Evolutionary conservation across 2,113 vertebrate species (phyloP), one percentile per base, ranked within the genome.

Genomic region (Trichechus manatus): DNA sequence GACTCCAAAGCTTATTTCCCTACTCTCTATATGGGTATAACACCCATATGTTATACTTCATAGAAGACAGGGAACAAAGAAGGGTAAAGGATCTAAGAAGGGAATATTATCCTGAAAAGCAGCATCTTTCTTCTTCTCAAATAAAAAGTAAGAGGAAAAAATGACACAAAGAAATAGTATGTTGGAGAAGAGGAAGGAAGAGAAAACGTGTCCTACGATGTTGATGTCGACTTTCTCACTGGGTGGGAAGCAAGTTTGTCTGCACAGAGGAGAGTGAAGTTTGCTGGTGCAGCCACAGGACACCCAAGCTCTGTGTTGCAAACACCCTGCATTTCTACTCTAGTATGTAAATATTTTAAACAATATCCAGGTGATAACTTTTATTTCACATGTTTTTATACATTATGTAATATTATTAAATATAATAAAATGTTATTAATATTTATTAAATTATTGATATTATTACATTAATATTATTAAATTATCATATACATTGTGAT

Each of bases 211-310:
- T 29, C 14, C 50, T 61, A 0, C 4, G 47, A 68, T 13, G 7
- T 0, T 25, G 4, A 56, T 36, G 17, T 1, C 64, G 74, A 66
- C 8, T 8, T 75, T 36, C 9, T 4, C 9, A 59, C 31, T 36
- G 50, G 84, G 27, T 56, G 25, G 31, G 1, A 61, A 80, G 14
- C 3, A 5, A 22, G 1, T 56, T 56, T 56, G 11, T 4, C 9
- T 29, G 0, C 8, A 5, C 0, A 15, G 9, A 25, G 11, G 4
- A 50, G 1, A 1, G 19, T 13, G 2, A 44, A 82, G 1, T 0
- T 2, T 20, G 4, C 11, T 42, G 39, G 6, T 39, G 2, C 6
- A 59, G 33, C 23, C 6, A 33, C 4, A 20, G 20, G 3, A 6
- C 1, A 6, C 1, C 9, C 7, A 9, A 56, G 53, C 23, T 79